phyloP scores from a whole-genome alignment of 1,140 invertebrate species.

The Pseudomyrmex concolor region DNA sequence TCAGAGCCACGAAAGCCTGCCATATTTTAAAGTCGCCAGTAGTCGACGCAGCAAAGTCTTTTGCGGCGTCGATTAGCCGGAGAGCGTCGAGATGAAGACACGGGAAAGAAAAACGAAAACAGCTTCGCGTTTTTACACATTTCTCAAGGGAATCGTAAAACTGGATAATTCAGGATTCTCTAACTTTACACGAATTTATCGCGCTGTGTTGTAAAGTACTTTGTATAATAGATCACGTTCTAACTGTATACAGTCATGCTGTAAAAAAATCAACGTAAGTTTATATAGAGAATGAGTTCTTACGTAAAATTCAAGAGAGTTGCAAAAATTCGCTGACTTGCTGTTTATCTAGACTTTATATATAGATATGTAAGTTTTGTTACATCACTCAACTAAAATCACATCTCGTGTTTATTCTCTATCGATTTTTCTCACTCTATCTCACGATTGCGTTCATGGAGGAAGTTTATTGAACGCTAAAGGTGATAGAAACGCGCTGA shows the following conservation, averaged over 20 bases:
- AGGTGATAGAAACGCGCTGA: conserved; percentile 21
- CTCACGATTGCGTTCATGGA: not conserved
- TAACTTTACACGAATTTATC: conserved; percentile 39
- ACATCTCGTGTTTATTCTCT: too few relatives aligned
- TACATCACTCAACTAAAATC: too few relatives aligned
- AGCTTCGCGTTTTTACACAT: conserved; percentile 26
- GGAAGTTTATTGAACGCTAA: conserved; percentile 7
- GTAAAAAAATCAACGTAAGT: not conserved
- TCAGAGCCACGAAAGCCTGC: conserved; percentile 72
- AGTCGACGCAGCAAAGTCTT: conserved; percentile 67
- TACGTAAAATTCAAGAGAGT: not conserved
- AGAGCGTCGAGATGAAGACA: conserved; percentile 55
- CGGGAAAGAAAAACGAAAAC: conserved; percentile 23
- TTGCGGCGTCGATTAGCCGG: conserved; percentile 72
- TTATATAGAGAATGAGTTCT: not conserved
- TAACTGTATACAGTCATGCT: not conserved
- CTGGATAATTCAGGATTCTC: conserved; percentile 29
- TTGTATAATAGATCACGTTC: not conserved
- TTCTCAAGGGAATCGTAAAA: conserved; percentile 7
- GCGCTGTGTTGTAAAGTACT: not conserved
- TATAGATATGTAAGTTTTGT: too few relatives aligned
- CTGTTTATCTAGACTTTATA: not conserved
- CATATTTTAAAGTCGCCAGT: conserved; percentile 71
- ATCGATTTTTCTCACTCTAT: not conserved
- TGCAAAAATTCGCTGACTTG: not conserved